A percentile compares a stretch with the other conserved stretches of the same genome.
Conservation (phyloP, 2,113 vertebrate species). For the Syrmaticus mikado region DNA sequence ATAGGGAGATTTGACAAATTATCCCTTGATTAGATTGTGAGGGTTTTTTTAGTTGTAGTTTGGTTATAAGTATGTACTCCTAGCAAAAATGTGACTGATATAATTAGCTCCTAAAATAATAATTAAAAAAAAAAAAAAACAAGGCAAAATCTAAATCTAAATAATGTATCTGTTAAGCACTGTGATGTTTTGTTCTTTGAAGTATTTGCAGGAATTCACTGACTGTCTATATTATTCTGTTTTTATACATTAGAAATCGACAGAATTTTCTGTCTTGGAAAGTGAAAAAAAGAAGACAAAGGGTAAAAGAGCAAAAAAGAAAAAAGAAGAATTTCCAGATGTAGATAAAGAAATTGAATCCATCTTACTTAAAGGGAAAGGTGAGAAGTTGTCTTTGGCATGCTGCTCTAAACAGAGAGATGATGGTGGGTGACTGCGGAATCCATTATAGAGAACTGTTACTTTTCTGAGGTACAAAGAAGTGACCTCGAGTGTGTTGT, state of each 20-base stretch:
- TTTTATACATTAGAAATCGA: conserved; percentile 69
- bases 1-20: not conserved
- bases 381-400: conserved; percentile 53
- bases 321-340: conserved; percentile 61
- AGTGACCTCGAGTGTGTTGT: not conserved
- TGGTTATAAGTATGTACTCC: not conserved
- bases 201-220: not conserved
- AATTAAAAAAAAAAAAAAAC: not conserved
- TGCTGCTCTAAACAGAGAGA: not conserved
- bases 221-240: not conserved
- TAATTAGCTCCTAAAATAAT: not conserved
- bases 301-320: conserved; percentile 75
- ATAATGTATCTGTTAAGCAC: not conserved
- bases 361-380: conserved; percentile 76
- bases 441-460: not conserved
- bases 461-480: not conserved
- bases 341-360: conserved; percentile 75
- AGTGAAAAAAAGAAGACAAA: conserved; percentile 75
- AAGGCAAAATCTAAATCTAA: not conserved
- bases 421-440: not conserved
- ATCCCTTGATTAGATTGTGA: not conserved
- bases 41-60: not conserved
- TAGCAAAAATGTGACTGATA: not conserved
- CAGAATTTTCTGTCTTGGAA: conserved; percentile 79
- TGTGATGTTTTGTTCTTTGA: not conserved